These are phyloP conservation scores for Malachius bipustulatus DNA, from an alignment of 2,888 invertebrate species.

Conservation along the genomic window DNA sequence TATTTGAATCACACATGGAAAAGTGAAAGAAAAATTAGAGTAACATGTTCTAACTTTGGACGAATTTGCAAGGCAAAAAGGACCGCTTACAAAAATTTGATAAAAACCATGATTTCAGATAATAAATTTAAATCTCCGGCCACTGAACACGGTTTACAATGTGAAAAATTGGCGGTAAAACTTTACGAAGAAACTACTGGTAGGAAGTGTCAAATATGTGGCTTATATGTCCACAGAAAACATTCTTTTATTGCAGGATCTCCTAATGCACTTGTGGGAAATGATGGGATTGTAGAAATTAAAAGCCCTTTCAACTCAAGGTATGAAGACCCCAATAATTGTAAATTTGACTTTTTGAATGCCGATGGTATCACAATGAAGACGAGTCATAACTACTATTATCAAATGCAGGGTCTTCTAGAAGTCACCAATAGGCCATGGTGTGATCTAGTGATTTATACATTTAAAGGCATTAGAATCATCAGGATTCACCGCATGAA, in stretches of 20 bases:
- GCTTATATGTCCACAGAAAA: slow-evolving; percentile 4
- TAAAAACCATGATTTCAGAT: neutral
- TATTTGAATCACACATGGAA: neutral
- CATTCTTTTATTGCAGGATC: slow-evolving; percentile 4
- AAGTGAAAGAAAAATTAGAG: slow-evolving; percentile 3
- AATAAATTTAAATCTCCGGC: neutral
- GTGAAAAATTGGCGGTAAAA: slow-evolving; percentile 3
- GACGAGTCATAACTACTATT: slow-evolving; percentile 6
- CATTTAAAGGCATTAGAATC: too few relatives aligned
- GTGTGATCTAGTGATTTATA: too few relatives aligned
- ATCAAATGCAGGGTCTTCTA: too few relatives aligned
- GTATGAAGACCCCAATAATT: neutral
- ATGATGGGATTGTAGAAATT: slow-evolving; percentile 6
- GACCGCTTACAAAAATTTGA: neutral
- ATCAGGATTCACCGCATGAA: too few relatives aligned
- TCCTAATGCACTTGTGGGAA: slow-evolving; percentile 3
- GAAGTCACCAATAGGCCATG: too few relatives aligned
- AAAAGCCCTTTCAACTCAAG: slow-evolving; percentile 8
- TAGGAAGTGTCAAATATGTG: neutral
- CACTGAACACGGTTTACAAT: slow-evolving; percentile 2
- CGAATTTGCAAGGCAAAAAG: slow-evolving; percentile 4
- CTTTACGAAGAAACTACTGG: neutral
- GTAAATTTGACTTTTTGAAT: slow-evolving; percentile 4
- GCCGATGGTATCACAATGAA: neutral
- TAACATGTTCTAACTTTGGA: slow-evolving; percentile 4